Evolutionary conservation across 2,888 invertebrate genomes (phyloP), one percentile per base, ranked within the genome.

Genomic region (Bugulina stolonifera): DNA sequence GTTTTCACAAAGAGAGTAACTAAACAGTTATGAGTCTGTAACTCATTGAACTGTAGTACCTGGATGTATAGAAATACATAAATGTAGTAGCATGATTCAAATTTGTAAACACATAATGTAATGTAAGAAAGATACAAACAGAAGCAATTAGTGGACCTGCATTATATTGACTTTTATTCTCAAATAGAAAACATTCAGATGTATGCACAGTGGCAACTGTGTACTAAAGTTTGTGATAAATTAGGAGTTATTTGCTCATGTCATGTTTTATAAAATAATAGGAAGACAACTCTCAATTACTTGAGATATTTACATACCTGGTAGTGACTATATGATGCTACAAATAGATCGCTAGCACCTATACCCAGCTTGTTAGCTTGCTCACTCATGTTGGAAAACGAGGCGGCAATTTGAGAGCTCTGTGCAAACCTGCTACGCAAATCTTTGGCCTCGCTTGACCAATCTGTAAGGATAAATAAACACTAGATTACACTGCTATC

Each of bases 31-130:
- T 64, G 64, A 14, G 18, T 14, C 14, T 5, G n/a, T n/a, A 64
- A 64, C 64, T 64, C 64, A 64, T 64, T 64, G n/a, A 64, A 64
- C 64, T 64, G 64, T 32, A 64, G 22, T 5, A 64, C 32, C 64
- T 64, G 32, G 5, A 64, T 10, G n/a, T 14, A 57, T 25, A 3
- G 5, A 57, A 27, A 57, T 5, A 5, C 18, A 43, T 43, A 18
- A 43, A 43, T n/a, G n/a, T n/a, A n/a, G n/a, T n/a, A n/a, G n/a
- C n/a, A n/a, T n/a, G n/a, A n/a, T n/a, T n/a, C n/a, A n/a, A n/a
- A n/a, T n/a, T n/a, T n/a, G n/a, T n/a, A n/a, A n/a, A n/a, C n/a
- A n/a, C n/a, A n/a, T n/a, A n/a, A n/a, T n/a, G n/a, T n/a, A n/a
- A n/a, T n/a, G n/a, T n/a, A n/a, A n/a, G n/a, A n/a, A n/a, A n/a